Percentiles rank a stretch among this genome's conserved stretches.
Evolutionary conservation across 2,888 invertebrate genomes (phyloP).

Genomic region (Drosophila pegasa): DNA sequence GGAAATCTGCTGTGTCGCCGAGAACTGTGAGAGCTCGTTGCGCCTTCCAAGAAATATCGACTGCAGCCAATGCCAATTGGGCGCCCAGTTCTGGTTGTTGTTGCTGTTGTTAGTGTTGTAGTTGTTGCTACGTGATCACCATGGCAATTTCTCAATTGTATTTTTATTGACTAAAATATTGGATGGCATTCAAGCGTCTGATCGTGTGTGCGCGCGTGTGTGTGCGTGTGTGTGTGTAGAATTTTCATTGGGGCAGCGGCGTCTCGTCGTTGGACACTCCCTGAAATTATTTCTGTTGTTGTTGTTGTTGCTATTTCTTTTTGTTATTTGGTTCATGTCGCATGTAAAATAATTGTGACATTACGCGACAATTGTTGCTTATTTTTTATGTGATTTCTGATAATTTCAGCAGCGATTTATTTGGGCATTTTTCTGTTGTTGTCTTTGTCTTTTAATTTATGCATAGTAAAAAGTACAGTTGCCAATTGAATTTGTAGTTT

Average conservation of each 20-base stretch:
- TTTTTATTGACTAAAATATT: conserved; percentile 76
- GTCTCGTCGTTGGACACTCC: conserved; percentile 54
- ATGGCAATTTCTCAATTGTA: conserved; percentile 79
- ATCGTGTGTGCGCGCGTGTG: conserved; percentile 20
- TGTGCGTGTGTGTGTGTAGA: conserved; percentile 48
- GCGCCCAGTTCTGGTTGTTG: conserved; percentile 36
- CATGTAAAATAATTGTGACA: conserved; percentile 70
- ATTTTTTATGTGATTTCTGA: conserved; percentile 29
- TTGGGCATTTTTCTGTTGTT: conserved; percentile 25
- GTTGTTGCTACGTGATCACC: conserved; percentile 73
- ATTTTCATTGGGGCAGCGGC: conserved; percentile 61
- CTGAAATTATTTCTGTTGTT: conserved; percentile 38
- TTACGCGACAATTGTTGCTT: conserved; percentile 49
- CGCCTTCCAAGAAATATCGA: conserved; percentile 55
- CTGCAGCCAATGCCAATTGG: conserved; percentile 64
- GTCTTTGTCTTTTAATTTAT: not conserved
- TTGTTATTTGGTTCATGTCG: conserved; percentile 71
- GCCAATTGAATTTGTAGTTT: not conserved
- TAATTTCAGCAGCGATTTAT: conserved; percentile 37
- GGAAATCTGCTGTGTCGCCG: conserved; percentile 29
- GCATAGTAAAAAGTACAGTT: not conserved
- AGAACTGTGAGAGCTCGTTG: conserved; percentile 27
- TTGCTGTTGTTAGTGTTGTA: conserved; percentile 26
- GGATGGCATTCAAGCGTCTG: conserved; percentile 66
- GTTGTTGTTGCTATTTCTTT: conserved; percentile 24